Base-by-base conservation (phyloP, 2,888 invertebrate species). In the Drosophila imparisetae region DNA sequence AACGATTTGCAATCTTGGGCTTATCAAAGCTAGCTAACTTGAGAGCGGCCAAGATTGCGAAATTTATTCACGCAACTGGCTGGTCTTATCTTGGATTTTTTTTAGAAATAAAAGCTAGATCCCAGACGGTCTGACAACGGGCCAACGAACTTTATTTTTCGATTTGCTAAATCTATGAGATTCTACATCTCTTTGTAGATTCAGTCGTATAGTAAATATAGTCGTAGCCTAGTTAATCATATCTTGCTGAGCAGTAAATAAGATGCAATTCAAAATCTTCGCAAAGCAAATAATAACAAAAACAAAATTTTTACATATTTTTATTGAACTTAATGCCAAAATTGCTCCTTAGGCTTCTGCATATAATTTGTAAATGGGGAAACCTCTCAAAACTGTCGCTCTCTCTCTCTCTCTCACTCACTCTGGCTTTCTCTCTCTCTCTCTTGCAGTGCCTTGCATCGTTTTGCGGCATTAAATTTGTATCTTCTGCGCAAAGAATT, bases 401-500 rank as follows among this genome's bases (percentile, higher is more conserved):
- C 21, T 13, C 21, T 13, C 6, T 42, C 0, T 5, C 40, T 2
- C 8, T 3, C 45, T 4, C 15, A 2, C 13, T 48, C n/a, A n/a
- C n/a, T n/a, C n/a, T n/a, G n/a, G n/a, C 7, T 27, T 15, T n/a
- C 27, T 55, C 2, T 8, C 8, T 8, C 6, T 59, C 29, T 18
- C 42, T 24, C 50, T 57, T 61, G 5, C 66, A 95, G 95, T 54
- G 95, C 95, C 15, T 91, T 93, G 0, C 89, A 91, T 2, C 94
- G 95, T 1, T 94, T 95, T 27, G 54, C 94, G 0, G 92, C 91
- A 38, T 93, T 95, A 4, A 95, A 94, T 86, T 91, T 93, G 70
- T 93, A 92, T 68, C 93, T 96, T 68, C 92, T 94, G 86, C 75
- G 91, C 55, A 95, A 94, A 94, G 94, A 95, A 83, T 92, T 92